Percentiles rank a stretch among this genome's conserved stretches.
Conservation (phyloP, 2,113 vertebrate species). For the Tupaia chinensis region DNA sequence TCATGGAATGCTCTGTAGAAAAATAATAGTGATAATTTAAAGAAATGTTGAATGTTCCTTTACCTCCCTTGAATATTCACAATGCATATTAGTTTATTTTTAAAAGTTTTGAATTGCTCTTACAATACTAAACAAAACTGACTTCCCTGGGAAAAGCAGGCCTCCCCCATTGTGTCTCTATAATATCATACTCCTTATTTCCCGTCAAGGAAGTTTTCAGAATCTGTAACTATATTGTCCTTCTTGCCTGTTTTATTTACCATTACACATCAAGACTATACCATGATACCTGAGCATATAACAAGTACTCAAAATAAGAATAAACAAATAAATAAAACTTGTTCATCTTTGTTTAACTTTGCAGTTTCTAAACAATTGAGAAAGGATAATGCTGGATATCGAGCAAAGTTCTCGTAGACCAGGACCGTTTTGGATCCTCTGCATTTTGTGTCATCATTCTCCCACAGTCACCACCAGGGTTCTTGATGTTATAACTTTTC, state of each 20-base stretch:
- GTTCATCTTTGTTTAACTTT: constrained; percentile 7
- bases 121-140: background rate
- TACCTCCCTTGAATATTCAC: constrained; percentile 24
- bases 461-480: background rate
- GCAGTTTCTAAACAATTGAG: background rate
- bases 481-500: background rate
- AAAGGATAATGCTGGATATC: background rate
- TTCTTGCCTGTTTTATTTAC: background rate
- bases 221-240: background rate
- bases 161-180: background rate
- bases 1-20: background rate
- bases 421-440: background rate
- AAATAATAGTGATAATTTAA: constrained; percentile 59
- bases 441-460: background rate
- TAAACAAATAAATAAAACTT: background rate
- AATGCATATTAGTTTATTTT: constrained; percentile 42
- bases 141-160: background rate
- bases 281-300: background rate
- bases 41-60: constrained; percentile 34
- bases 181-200: background rate
- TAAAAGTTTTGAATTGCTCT: constrained; percentile 21
- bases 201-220: background rate
- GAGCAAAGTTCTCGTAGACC: background rate
- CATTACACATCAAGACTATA: background rate
- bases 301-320: background rate